phyloP scores from a whole-genome alignment of 2,113 vertebrate species.

The Oncorhynchus nerka region DNA sequence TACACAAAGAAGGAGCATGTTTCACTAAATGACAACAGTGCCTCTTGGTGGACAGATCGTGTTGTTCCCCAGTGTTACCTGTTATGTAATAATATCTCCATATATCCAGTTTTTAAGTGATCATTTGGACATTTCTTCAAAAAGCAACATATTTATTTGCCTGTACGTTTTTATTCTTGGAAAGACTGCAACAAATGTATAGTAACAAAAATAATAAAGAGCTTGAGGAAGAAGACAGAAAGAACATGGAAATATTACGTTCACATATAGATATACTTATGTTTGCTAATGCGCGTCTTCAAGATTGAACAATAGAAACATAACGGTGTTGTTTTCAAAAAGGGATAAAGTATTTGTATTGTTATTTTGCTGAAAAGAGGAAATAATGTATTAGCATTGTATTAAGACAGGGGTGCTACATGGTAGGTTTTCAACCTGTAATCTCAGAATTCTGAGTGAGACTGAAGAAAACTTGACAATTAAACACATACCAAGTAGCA shows the following conservation, averaged over 20 bases:
- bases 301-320: constrained; percentile 30
- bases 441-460: not conserved
- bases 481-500: not conserved
- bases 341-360: constrained; percentile 56
- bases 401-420: constrained; percentile 30
- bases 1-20: constrained; percentile 47
- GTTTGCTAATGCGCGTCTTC: constrained; percentile 37
- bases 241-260: constrained; percentile 24
- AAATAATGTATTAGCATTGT: constrained; percentile 53
- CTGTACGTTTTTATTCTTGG: constrained; percentile 36
- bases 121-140: constrained; percentile 58
- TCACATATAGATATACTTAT: constrained; percentile 15
- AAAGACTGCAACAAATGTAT: constrained; percentile 41
- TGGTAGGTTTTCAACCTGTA: constrained; percentile 38
- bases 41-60: constrained; percentile 70
- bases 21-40: constrained; percentile 60
- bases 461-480: not conserved
- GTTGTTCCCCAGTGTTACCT: constrained; percentile 61
- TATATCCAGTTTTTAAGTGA: constrained; percentile 38
- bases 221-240: constrained; percentile 11
- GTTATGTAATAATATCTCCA: constrained; percentile 46
- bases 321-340: constrained; percentile 48
- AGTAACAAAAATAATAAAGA: constrained; percentile 26
- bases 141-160: constrained; percentile 72
- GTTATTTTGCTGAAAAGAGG: constrained; percentile 66